Conservation (phyloP, 2,113 vertebrate species). For the Tragelaphus imberbis region DNA sequence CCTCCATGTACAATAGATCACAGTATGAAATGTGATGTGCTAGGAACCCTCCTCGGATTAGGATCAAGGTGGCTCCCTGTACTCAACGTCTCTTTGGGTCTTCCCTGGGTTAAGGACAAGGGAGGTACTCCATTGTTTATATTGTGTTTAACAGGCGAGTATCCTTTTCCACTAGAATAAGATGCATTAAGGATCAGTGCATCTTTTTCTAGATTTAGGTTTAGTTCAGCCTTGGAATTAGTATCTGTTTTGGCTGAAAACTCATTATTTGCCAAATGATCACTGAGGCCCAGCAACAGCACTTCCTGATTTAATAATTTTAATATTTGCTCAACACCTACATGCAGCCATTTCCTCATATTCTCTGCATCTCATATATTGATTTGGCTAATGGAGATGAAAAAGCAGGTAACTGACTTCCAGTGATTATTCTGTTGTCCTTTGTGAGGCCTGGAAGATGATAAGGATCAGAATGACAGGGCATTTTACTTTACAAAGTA, state of each 20-base stretch:
- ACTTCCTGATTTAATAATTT: slow-evolving; percentile 13
- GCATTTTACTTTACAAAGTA: slow-evolving; percentile 20
- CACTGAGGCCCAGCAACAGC: background rate
- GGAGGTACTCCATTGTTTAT: background rate
- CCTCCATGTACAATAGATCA: background rate
- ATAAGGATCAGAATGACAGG: background rate
- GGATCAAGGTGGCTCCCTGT: background rate
- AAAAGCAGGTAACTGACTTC: background rate
- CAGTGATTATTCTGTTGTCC: background rate
- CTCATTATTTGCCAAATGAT: background rate
- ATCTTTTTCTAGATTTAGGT: background rate
- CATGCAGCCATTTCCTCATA: background rate
- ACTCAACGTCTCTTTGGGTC: background rate
- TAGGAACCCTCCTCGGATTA: background rate
- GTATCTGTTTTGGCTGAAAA: slow-evolving; percentile 9
- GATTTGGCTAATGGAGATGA: background rate
- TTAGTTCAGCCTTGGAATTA: background rate
- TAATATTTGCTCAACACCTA: background rate
- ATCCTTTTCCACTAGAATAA: background rate
- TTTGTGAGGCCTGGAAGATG: background rate
- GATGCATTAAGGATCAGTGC: background rate
- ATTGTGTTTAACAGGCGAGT: background rate
- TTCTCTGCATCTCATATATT: background rate
- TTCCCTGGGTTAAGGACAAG: background rate
- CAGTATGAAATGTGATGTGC: background rate